Conservation (phyloP, 2,797 vertebrate genomes). For the Ibycter americanus region DNA sequence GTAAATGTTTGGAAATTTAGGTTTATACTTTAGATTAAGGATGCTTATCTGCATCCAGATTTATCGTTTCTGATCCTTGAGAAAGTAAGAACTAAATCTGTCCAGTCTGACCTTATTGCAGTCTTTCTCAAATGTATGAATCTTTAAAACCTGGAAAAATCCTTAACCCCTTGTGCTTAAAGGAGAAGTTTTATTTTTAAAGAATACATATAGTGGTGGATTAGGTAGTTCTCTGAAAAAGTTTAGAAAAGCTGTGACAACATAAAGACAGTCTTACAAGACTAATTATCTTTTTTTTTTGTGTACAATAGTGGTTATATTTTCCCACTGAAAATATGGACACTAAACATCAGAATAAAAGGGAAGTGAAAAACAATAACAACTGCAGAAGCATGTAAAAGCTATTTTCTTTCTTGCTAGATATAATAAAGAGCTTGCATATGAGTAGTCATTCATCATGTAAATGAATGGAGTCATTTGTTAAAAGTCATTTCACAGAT, state of each 20-base stretch:
- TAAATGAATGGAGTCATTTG: conserved; percentile 70
- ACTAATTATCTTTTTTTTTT: conserved; percentile 71
- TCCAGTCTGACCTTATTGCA: not conserved
- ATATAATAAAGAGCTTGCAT: conserved; percentile 71
- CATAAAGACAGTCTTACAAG: conserved; percentile 67
- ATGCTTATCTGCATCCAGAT: not conserved
- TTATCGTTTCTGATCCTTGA: not conserved
- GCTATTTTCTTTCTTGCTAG: conserved; percentile 66
- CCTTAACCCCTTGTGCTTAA: not conserved
- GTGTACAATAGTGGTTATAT: conserved; percentile 70
- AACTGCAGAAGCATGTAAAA: conserved; percentile 61
- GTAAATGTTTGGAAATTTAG: not conserved
- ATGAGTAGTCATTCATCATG: conserved; percentile 72
- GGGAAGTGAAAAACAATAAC: conserved; percentile 47
- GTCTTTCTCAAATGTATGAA: not conserved
- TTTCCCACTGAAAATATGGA: conserved; percentile 59
- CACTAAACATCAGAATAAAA: conserved; percentile 51
- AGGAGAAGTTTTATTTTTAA: conserved; percentile 32
- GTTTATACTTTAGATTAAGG: not conserved
- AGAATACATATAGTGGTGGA: conserved; percentile 28
- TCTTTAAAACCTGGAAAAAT: not conserved
- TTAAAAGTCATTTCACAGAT: conserved; percentile 61
- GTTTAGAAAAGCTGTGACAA: conserved; percentile 67
- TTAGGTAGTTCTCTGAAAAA: conserved; percentile 70
- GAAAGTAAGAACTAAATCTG: not conserved